Percentiles rank a stretch among this genome's conserved stretches.
Conservation (phyloP, 2,888 invertebrate species). For the Branchipolynoe longqiensis region DNA sequence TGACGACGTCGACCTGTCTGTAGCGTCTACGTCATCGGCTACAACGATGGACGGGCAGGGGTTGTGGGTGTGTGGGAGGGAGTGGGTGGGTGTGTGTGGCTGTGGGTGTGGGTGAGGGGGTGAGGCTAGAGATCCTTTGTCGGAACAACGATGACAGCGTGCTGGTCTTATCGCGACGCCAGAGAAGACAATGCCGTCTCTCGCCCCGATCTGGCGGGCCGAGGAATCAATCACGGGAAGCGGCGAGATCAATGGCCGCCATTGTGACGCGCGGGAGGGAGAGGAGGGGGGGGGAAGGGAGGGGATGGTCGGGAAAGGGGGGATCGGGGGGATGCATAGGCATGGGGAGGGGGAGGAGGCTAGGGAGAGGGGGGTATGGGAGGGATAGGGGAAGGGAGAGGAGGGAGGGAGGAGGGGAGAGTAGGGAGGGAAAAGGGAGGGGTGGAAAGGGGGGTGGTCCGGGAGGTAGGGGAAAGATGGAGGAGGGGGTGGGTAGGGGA, state of each 20-base stretch:
- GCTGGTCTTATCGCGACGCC: neutral
- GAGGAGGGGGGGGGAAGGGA: no score
- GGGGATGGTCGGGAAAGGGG: no score
- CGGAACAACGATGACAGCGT: neutral
- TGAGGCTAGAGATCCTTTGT: neutral
- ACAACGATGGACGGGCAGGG: neutral
- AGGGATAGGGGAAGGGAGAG: no score
- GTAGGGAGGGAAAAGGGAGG: no score
- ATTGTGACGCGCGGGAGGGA: slow-evolving; percentile 31
- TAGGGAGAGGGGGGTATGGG: no score
- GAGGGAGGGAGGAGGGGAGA: no score
- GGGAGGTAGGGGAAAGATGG: no score
- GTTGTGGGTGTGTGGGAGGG: neutral
- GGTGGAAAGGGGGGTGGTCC: no score
- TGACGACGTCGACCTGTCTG: no score
- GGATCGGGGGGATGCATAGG: no score
- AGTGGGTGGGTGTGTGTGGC: neutral
- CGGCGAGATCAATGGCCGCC: slow-evolving; percentile 46
- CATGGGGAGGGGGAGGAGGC: no score
- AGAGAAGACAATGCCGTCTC: slow-evolving; percentile 37
- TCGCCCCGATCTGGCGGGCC: neutral
- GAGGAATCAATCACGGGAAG: slow-evolving; percentile 52
- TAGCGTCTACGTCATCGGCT: neutral
- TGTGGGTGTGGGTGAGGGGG: neutral
- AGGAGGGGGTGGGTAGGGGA: no score